Percentiles rank a stretch among this genome's conserved stretches.
Conservation (phyloP, 2,888 invertebrate genomes). For the Danaus chrysippus region DNA sequence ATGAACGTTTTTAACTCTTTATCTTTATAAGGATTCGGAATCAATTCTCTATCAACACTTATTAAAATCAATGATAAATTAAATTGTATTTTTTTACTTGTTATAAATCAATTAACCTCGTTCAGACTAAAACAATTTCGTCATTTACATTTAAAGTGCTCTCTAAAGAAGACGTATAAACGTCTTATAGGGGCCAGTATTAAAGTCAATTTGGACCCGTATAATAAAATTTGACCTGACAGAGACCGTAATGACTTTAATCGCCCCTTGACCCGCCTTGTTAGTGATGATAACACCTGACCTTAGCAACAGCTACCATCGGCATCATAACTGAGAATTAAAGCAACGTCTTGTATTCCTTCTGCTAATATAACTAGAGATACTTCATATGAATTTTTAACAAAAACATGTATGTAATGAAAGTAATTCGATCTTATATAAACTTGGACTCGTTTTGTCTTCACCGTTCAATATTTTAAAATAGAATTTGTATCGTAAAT, state of each 20-base stretch:
- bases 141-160: slow-evolving; percentile 21
- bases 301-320: slow-evolving; percentile 1
- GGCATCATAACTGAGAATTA: neutral
- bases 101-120: slow-evolving; percentile 5
- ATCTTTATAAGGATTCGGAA: neutral
- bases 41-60: neutral
- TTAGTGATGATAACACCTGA: slow-evolving; percentile 18
- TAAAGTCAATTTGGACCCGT: slow-evolving; percentile 55
- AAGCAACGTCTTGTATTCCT: no score
- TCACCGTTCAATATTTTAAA: no score
- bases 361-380: no score
- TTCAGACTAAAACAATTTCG: neutral
- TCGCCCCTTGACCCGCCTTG: slow-evolving; percentile 47
- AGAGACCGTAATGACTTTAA: slow-evolving; percentile 41
- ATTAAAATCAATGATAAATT: neutral
- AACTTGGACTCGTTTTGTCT: no score
- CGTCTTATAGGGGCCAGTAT: slow-evolving; percentile 55
- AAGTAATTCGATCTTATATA: no score
- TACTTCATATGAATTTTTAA: no score
- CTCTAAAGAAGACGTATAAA: slow-evolving; percentile 32
- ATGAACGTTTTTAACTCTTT: neutral
- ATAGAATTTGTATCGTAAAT: no score
- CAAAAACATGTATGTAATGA: no score
- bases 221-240: slow-evolving; percentile 54
- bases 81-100: neutral